A percentile compares a stretch with the other conserved stretches of the same genome.
These are phyloP conservation scores for Blastobasis adustella DNA, from an alignment of 2,888 invertebrate species.

Conservation along the genomic window DNA sequence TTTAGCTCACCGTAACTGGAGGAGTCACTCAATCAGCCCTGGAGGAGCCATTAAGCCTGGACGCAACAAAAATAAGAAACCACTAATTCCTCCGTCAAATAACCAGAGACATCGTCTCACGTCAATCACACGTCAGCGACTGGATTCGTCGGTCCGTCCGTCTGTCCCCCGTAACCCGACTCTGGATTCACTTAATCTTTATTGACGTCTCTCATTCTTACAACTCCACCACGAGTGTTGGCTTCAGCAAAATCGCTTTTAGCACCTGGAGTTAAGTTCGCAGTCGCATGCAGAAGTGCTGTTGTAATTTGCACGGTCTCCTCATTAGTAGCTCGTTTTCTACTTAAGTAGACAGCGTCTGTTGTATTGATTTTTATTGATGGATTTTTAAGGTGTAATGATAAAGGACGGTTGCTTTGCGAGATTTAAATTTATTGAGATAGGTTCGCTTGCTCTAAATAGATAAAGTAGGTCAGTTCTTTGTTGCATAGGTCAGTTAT, in stretches of 20 bases:
- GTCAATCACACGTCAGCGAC: constrained; percentile 48
- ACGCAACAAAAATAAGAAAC: too few species aligned
- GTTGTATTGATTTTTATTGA: constrained; percentile 44
- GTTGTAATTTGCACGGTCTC: constrained; percentile 20
- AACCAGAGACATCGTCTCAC: constrained; percentile 4
- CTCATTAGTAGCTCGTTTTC: constrained; percentile 53
- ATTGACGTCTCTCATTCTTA: constrained; percentile 34
- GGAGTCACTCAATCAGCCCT: too few species aligned
- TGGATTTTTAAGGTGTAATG: constrained; percentile 24
- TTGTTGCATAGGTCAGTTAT: too few species aligned
- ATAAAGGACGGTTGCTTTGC: background rate
- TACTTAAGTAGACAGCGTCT: constrained; percentile 47
- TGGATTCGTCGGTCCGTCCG: constrained; percentile 36
- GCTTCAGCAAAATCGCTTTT: constrained; percentile 14
- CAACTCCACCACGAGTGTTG: constrained; percentile 1
- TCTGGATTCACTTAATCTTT: constrained; percentile 48
- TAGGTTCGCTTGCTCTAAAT: background rate
- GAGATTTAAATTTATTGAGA: background rate
- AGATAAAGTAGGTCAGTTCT: too few species aligned
- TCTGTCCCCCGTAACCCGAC: constrained; percentile 30
- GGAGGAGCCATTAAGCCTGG: too few species aligned
- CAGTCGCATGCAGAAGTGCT: constrained; percentile 10
- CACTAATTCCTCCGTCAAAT: background rate
- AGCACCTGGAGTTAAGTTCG: constrained; percentile 9
- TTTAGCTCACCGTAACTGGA: too few species aligned